Evolutionary conservation across 2,888 invertebrate species (phyloP), one percentile per base, ranked within the genome.

Genomic region (Eupithecia tripunctaria): DNA sequence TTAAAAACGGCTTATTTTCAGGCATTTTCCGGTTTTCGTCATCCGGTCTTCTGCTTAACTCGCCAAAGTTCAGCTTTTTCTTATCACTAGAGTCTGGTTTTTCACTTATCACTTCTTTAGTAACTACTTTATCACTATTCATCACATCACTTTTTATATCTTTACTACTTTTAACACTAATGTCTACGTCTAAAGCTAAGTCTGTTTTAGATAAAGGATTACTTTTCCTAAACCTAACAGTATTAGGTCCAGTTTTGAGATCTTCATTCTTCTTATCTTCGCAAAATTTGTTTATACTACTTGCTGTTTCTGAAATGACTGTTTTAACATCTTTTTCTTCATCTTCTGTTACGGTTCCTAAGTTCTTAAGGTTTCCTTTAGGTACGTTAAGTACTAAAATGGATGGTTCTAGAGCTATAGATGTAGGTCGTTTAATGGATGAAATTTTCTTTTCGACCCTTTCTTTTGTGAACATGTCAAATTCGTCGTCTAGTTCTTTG

Each of bases 401-500:
- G 36, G 86, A 87, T 1, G 92, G 89, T 79, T 94, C 92, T 79
- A 92, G 81, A 36, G 85, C 80, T 0, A 75, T 82, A 6, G 79
- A 79, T 2, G 84, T 88, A 79, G 78, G 82, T 77, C 83, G 89
- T 86, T 78, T 91, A 3, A 83, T 73, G 0, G 77, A 84, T 72
- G 84, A 68, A 36, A 68, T 12, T 60, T 68, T 74, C 66, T 83
- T 88, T 68, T 91, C 91, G 47, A 93, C 82, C 84, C 95, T 80
- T 85, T 91, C 88, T 91, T 94, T 88, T 72, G 89, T 90, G 80
- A 95, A 90, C 81, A 91, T 82, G 82, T 95, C 89, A 78, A 95
- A 87, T 86, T 95, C 95, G 82, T 95, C 84, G 79, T 95, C 94
- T 0, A 94, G 81, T 73, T 88, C 88, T 70, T 85, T 86, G 6